Conservation (phyloP, 2,797 vertebrate species). For the Falco biarmicus region DNA sequence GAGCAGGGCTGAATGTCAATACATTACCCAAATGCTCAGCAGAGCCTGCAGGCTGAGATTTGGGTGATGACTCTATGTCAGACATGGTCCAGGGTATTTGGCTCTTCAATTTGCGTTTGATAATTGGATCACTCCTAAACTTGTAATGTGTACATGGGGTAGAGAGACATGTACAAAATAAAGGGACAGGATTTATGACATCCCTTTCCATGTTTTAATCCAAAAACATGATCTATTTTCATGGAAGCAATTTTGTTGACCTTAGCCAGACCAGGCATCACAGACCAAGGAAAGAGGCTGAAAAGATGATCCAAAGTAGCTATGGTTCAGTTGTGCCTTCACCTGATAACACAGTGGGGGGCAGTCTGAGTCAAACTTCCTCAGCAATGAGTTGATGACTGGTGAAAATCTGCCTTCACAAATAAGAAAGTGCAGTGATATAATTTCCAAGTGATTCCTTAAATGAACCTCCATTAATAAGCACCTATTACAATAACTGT, state of each 20-base stretch:
- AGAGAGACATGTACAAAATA: background rate
- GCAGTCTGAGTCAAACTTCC: background rate
- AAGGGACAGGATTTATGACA: background rate
- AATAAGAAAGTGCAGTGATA: background rate
- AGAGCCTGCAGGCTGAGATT: background rate
- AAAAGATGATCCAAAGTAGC: background rate
- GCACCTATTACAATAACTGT: background rate
- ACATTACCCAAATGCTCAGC: background rate
- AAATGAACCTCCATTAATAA: constrained; percentile 53
- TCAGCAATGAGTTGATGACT: background rate
- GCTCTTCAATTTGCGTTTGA: background rate
- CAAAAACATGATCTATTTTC: background rate
- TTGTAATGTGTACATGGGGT: background rate
- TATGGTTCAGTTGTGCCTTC: background rate
- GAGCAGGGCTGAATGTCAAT: background rate
- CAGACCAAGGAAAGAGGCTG: background rate
- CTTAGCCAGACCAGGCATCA: background rate
- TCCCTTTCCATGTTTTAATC: background rate
- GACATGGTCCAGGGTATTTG: background rate
- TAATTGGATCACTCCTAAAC: background rate
- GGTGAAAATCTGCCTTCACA: constrained; percentile 18
- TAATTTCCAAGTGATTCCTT: constrained; percentile 25
- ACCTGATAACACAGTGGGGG: background rate
- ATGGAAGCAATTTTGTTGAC: background rate
- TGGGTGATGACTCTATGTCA: background rate